Conservation (phyloP, 2,888 invertebrate species). For the Ethmia dodecea region DNA sequence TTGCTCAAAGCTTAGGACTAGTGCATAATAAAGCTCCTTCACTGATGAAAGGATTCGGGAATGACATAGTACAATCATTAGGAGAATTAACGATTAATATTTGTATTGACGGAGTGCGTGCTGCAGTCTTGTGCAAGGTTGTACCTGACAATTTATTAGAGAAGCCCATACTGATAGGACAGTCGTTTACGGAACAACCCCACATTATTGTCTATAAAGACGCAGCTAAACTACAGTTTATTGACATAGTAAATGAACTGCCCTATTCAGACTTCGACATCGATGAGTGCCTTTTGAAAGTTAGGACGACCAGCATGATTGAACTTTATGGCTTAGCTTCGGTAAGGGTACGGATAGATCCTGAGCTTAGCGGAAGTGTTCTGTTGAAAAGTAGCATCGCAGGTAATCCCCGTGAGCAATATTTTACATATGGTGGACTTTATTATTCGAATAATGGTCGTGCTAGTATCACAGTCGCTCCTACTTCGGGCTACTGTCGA, state of each 20-base stretch:
- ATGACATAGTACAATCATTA: constrained; percentile 11
- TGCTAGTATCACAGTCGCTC: too few species aligned
- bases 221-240: too few species aligned
- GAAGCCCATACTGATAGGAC: constrained; percentile 15
- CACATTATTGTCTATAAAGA: too few species aligned
- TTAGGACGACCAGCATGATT: not conserved
- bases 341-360: constrained; percentile 1
- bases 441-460: not conserved
- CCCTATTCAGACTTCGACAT: constrained; percentile 10
- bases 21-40: too few species aligned
- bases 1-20: too few species aligned
- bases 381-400: too few species aligned
- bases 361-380: constrained; percentile 2
- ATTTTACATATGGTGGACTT: too few species aligned
- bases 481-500: too few species aligned
- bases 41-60: constrained; percentile 20
- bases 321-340: constrained; percentile 6
- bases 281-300: not conserved
- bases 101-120: constrained; percentile 13
- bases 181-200: too few species aligned
- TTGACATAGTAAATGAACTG: too few species aligned
- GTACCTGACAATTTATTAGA: constrained; percentile 17
- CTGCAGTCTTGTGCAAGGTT: constrained; percentile 15
- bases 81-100: constrained; percentile 8
- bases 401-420: too few species aligned